Percentiles rank a stretch among this genome's conserved stretches.
Conservation (phyloP, 1,140 invertebrate species). For the Tribolium madens region DNA sequence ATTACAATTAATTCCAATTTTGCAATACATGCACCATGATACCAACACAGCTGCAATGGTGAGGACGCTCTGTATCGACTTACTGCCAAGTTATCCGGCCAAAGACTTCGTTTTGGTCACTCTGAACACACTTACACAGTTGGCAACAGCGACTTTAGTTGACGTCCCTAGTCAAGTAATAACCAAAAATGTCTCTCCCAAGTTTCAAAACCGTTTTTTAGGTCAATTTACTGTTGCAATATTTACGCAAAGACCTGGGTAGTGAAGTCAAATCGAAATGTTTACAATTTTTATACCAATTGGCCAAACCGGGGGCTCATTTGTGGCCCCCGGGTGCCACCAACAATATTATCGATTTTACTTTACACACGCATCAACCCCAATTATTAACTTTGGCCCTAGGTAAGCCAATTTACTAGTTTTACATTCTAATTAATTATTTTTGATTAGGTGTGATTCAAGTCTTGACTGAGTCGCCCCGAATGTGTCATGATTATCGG, state of each 20-base stretch:
- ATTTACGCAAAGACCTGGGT: conserved; percentile 75
- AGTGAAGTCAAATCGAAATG: conserved; percentile 80
- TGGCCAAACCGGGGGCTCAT: conserved; percentile 84
- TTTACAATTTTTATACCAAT: conserved; percentile 78
- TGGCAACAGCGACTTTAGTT: conserved; percentile 89
- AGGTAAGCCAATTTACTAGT: conserved; percentile 51
- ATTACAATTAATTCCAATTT: conserved; percentile 88
- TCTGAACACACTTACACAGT: conserved; percentile 87
- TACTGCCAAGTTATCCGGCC: conserved; percentile 89
- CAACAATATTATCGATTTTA: conserved; percentile 62
- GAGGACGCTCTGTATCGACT: conserved; percentile 81
- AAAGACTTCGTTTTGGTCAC: conserved; percentile 89
- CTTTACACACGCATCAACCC: conserved; percentile 56
- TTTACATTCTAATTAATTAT: conserved; percentile 33
- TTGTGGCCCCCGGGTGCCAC: conserved; percentile 81
- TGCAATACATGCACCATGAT: conserved; percentile 96
- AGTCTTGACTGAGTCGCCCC: conserved; percentile 70
- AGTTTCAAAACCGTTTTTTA: conserved; percentile 56
- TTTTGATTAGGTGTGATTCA: conserved; percentile 64
- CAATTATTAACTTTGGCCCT: conserved; percentile 64
- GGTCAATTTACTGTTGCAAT: conserved; percentile 71
- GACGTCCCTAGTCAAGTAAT: conserved; percentile 89
- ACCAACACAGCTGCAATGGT: conserved; percentile 86
- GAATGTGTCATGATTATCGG: conserved; percentile 69
- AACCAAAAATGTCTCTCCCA: background rate